Conservation (phyloP, 2,797 vertebrate species). For the Pseudochirops corinnae region DNA sequence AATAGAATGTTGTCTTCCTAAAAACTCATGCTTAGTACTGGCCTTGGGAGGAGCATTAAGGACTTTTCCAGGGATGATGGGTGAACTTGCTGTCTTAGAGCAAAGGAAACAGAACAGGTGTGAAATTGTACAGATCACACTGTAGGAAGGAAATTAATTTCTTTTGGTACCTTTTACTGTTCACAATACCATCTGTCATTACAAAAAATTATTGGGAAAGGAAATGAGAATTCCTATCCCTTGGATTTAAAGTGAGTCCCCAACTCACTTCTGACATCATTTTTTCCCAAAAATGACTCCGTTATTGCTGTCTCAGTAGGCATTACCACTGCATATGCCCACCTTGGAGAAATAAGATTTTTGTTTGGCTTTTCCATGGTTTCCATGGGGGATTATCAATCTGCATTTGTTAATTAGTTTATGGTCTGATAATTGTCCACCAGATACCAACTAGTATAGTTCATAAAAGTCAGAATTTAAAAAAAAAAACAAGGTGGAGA, state of each 20-base stretch:
- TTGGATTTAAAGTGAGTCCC: slow-evolving; percentile 28
- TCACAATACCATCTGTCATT: neutral
- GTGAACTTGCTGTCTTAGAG: slow-evolving; percentile 8
- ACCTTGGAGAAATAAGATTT: slow-evolving; percentile 27
- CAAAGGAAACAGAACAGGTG: slow-evolving; percentile 20
- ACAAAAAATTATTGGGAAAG: slow-evolving; percentile 7
- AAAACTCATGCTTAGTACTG: neutral
- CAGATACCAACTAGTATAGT: slow-evolving; percentile 22
- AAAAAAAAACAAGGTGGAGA: neutral
- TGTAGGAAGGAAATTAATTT: slow-evolving; percentile 35
- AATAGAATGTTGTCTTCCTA: neutral
- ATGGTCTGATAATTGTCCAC: slow-evolving; percentile 36
- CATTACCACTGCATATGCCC: neutral
- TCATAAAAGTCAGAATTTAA: slow-evolving; percentile 29
- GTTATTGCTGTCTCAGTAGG: neutral
- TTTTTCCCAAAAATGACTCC: neutral
- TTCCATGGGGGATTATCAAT: slow-evolving; percentile 27
- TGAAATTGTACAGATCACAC: slow-evolving; percentile 41
- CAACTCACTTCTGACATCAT: slow-evolving; percentile 27
- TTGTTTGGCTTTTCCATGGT: slow-evolving; percentile 38
- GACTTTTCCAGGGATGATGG: neutral
- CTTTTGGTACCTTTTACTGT: slow-evolving; percentile 32
- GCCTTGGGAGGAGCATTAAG: neutral
- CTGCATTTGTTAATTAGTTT: slow-evolving; percentile 43
- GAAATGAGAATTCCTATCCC: slow-evolving; percentile 1